These are phyloP conservation scores for Martes martes DNA, from an alignment of 2,113 vertebrate genomes.

Conservation along the genomic window DNA sequence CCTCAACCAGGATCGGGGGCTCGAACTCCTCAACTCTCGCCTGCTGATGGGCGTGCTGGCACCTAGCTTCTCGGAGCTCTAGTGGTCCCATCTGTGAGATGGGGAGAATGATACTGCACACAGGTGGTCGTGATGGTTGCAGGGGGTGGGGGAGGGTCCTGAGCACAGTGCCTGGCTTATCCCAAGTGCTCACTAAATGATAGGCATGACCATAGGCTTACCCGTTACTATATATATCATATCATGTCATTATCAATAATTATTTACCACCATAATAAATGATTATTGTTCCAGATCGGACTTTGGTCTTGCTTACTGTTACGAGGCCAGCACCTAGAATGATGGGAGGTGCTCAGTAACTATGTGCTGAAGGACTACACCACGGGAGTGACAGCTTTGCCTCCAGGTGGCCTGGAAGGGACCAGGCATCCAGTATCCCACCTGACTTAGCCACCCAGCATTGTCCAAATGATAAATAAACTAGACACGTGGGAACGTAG, in stretches of 20 bases:
- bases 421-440: neutral
- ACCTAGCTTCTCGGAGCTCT: neutral
- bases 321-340: neutral
- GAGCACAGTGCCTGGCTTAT: rapidly evolving
- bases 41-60: neutral
- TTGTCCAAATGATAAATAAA: neutral
- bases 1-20: neutral
- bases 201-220: no score
- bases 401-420: neutral
- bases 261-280: neutral
- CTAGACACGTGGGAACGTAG: neutral
- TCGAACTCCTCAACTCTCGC: neutral
- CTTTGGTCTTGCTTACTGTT: neutral
- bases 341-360: neutral
- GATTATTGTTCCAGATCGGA: no score
- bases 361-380: neutral
- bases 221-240: neutral
- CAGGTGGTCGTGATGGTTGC: neutral
- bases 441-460: neutral
- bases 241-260: neutral
- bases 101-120: neutral
- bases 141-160: neutral
- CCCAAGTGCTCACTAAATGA: neutral
- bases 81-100: neutral
- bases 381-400: neutral